Evolutionary conservation across 2,888 invertebrate genomes (phyloP).

Genomic region (Pristionchus mayeri): DNA sequence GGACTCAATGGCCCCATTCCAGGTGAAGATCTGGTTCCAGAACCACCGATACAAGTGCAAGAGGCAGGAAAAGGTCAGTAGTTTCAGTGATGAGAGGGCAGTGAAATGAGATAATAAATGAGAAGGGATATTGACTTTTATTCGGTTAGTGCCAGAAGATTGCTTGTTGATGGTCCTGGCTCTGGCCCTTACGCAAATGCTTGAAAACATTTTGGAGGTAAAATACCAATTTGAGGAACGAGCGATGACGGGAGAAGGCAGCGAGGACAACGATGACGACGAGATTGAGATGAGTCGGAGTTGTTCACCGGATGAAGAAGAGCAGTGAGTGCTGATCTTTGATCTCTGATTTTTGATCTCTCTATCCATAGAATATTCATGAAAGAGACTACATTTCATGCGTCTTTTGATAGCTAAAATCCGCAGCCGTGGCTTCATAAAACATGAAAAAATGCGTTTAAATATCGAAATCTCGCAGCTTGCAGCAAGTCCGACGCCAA

Average conservation of each 20-base stretch:
- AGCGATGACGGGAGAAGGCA: slow-evolving; percentile 58
- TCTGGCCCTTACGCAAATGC: no score
- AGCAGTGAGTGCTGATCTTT: background rate
- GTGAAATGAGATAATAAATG: no score
- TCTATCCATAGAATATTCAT: no score
- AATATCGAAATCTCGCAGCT: background rate
- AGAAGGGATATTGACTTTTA: no score
- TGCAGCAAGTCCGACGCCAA: background rate
- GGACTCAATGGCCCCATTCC: background rate
- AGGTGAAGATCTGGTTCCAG: slow-evolving; percentile 69
- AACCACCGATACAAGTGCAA: slow-evolving; percentile 69
- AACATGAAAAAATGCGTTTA: background rate
- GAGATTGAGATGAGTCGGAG: background rate
- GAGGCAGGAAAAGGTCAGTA: slow-evolving; percentile 62
- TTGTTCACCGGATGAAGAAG: slow-evolving; percentile 1
- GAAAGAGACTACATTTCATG: background rate
- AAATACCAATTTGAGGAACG: slow-evolving; percentile 53
- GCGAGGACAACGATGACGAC: background rate
- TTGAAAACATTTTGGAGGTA: no score
- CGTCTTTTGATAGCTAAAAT: background rate
- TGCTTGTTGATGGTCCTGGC: no score
- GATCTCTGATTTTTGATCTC: background rate
- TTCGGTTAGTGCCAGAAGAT: no score
- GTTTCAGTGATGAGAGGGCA: background rate
- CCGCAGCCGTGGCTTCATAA: background rate